Percentiles rank a stretch among this genome's conserved stretches.
These are phyloP conservation scores for Ancistrus triradiatus DNA, from an alignment of 2,113 vertebrate species.

Conservation along the genomic window DNA sequence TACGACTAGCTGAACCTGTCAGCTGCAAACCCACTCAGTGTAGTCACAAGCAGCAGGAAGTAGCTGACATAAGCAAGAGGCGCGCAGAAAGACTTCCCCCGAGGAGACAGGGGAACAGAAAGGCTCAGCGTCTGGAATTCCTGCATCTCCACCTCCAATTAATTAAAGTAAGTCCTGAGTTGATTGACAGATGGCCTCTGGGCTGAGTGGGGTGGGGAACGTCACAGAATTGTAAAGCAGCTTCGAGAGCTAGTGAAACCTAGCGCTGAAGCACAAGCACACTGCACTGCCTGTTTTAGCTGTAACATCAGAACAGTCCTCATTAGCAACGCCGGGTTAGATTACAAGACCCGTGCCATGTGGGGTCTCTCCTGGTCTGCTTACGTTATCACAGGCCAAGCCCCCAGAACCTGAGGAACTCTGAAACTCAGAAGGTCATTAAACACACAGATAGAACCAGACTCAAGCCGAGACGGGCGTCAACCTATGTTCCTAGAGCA, in stretches of 20 bases:
- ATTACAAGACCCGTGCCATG: too few relatives aligned
- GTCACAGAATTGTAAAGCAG: slow-evolving; percentile 46
- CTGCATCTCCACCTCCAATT: slow-evolving; percentile 41
- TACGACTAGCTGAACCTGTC: slow-evolving; percentile 4
- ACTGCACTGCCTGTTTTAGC: slow-evolving; percentile 4
- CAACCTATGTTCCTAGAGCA: too few relatives aligned
- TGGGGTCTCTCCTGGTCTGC: too few relatives aligned
- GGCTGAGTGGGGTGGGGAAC: slow-evolving; percentile 38
- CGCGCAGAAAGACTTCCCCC: slow-evolving; percentile 17
- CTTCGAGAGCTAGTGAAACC: slow-evolving; percentile 33
- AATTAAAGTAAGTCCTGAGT: slow-evolving; percentile 47
- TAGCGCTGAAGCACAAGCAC: slow-evolving; percentile 14
- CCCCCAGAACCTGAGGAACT: too few relatives aligned
- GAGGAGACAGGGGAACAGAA: slow-evolving; percentile 33
- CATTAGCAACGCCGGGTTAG: too few relatives aligned
- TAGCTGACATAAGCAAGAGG: slow-evolving; percentile 40
- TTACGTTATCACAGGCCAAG: too few relatives aligned
- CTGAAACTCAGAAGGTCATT: too few relatives aligned
- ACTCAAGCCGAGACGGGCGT: too few relatives aligned
- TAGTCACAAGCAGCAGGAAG: slow-evolving; percentile 23
- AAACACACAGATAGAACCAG: too few relatives aligned
- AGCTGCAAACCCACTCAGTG: neutral
- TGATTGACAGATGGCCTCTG: slow-evolving; percentile 50
- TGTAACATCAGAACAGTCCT: neutral
- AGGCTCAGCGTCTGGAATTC: slow-evolving; percentile 25